phyloP scores from a whole-genome alignment of 2,113 vertebrate genomes.

The Chlamydotis undulata region DNA sequence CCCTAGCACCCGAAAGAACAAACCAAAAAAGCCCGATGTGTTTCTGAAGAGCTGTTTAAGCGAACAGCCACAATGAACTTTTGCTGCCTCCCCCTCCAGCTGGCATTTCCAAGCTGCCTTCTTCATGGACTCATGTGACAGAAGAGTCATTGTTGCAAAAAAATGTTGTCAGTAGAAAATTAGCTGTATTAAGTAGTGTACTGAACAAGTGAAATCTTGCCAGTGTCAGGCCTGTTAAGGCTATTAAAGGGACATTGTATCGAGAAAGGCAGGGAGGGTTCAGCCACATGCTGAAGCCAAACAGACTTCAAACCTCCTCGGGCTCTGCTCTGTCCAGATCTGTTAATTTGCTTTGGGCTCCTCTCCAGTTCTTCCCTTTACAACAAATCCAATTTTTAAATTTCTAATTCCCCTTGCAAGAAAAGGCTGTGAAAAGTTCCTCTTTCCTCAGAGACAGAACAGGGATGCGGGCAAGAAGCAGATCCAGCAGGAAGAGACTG shows the following conservation, averaged over 20 bases:
- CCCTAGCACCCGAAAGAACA: neutral
- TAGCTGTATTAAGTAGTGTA: constrained; percentile 54
- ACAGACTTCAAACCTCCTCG: constrained; percentile 2
- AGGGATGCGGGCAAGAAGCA: neutral
- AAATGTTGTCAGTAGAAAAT: constrained; percentile 69
- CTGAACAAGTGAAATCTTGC: constrained; percentile 51
- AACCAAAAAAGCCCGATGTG: neutral
- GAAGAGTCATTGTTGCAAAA: constrained; percentile 64
- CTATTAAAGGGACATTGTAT: constrained; percentile 56
- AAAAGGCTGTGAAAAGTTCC: neutral
- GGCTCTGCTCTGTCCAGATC: constrained; percentile 16
- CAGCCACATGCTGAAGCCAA: constrained; percentile 13
- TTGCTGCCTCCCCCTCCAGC: constrained; percentile 4
- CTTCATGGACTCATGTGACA: constrained; percentile 44
- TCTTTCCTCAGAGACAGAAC: neutral
- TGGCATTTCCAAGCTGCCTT: constrained; percentile 46
- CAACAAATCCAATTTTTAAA: neutral
- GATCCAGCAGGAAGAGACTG: neutral
- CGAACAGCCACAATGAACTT: neutral
- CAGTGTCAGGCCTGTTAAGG: constrained; percentile 50
- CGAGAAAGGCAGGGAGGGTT: constrained; percentile 29
- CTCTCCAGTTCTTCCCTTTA: constrained; percentile 30
- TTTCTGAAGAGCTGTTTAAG: neutral
- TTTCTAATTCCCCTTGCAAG: neutral
- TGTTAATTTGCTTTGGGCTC: constrained; percentile 54